Evolutionary conservation across 2,113 vertebrate species (phyloP), one percentile per base, ranked within the genome.

Genomic region (Epinephelus lanceolatus): DNA sequence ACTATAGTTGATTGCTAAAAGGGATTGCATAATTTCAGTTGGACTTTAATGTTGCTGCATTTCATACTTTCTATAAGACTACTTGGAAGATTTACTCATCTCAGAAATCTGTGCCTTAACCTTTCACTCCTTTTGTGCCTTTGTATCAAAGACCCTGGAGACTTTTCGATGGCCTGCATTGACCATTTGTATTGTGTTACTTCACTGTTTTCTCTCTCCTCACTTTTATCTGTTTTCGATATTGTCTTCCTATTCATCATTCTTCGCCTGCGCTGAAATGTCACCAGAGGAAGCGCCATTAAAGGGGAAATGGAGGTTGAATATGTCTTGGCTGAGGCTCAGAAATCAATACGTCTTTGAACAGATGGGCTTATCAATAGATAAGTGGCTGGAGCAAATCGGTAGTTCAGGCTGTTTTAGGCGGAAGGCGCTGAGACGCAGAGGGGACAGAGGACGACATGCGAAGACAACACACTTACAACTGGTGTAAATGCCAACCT

Each of bases 261-360:
- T 92, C 86, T 69, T 87, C 14, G 78, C 61, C 84, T 57, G 65
- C 8, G 66, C 87, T 74, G 77, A 94, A 91, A 89, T 93, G 90
- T 89, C 91, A 91, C 86, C 21, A 40, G 72, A 84, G 81, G 86
- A 91, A 91, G 89, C 73, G 5, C 86, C 80, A 81, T 91, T 91
- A 94, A 84, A 88, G 87, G 56, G 87, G 87, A 94, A 90, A 90
- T 87, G 86, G 88, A 92, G 86, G 89, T 91, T 92, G 91, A 91
- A 88, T 89, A 71, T 73, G 88, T 94, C 82, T 91, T 73, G 23
- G 76, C 80, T 21, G 83, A 84, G 86, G 70, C 84, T 84, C 77
- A 21, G 75, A 84, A 86, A 93, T 93, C 91, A 89, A 93, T 92
- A 86, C 2, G 75, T 80, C 77, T 89, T 90, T 86, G 83, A 92